These are phyloP conservation scores for Papilio protenor DNA, from an alignment of 2,888 invertebrate genomes.

Conservation along the genomic window DNA sequence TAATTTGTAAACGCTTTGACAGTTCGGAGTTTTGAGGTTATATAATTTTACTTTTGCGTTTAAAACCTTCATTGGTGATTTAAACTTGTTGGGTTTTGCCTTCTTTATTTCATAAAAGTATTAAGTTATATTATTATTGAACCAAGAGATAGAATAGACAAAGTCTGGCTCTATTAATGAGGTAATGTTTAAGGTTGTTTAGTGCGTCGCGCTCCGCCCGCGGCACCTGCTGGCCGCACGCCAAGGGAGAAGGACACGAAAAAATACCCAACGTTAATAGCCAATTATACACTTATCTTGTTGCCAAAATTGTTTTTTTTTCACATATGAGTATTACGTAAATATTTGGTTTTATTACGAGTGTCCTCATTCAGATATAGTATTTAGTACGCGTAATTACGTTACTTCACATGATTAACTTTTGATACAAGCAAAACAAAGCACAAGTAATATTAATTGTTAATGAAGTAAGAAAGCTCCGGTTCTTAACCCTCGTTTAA, in stretches of 20 bases:
- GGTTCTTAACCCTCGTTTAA: neutral
- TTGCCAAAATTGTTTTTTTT: conserved; percentile 37
- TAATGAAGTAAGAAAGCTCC: neutral
- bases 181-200: conserved; percentile 34
- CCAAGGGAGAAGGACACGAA: conserved; percentile 47
- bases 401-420: too few relatives aligned
- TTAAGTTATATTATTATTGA: neutral
- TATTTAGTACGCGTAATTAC: neutral
- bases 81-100: neutral
- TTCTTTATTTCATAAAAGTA: neutral
- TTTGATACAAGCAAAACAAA: neutral
- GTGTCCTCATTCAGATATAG: neutral
- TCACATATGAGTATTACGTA: neutral
- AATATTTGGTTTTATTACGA: neutral
- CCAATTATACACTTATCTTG: conserved; percentile 54
- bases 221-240: conserved; percentile 48
- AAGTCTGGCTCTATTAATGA: conserved; percentile 11
- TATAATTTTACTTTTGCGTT: neutral
- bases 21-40: neutral
- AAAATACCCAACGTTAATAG: conserved; percentile 56
- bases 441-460: neutral
- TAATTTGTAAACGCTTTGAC: neutral
- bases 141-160: neutral
- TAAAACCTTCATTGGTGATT: neutral
- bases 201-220: conserved; percentile 32